A percentile compares a stretch with the other conserved stretches of the same genome.
Conservation (phyloP, 2,888 invertebrate genomes). For the Papilio demoleus region DNA sequence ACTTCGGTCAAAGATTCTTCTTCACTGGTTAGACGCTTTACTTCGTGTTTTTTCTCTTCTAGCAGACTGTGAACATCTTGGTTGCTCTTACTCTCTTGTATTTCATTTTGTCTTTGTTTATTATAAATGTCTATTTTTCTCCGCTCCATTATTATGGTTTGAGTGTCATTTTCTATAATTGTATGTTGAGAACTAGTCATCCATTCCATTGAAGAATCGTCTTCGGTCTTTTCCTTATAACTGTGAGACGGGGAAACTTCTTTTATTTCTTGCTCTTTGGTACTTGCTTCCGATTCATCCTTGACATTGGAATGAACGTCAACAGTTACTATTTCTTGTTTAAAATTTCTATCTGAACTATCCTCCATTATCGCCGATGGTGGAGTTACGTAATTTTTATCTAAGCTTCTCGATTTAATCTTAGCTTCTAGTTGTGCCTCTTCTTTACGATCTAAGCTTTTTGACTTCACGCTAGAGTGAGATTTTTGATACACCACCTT, state of each 20-base stretch:
- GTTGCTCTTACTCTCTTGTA: slow-evolving; percentile 69
- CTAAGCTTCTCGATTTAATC: slow-evolving; percentile 87
- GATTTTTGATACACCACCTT: slow-evolving; percentile 85
- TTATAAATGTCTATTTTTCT: slow-evolving; percentile 85
- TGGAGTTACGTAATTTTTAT: slow-evolving; percentile 84
- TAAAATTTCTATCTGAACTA: slow-evolving; percentile 71
- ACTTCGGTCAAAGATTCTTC: slow-evolving; percentile 88
- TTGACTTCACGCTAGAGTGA: slow-evolving; percentile 82
- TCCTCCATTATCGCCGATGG: slow-evolving; percentile 61
- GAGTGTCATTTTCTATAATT: slow-evolving; percentile 82
- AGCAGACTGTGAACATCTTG: slow-evolving; percentile 67
- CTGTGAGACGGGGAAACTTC: slow-evolving; percentile 70
- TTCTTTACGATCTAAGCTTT: slow-evolving; percentile 86
- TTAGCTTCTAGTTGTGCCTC: slow-evolving; percentile 84
- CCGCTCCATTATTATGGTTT: slow-evolving; percentile 84
- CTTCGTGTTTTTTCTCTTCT: slow-evolving; percentile 73
- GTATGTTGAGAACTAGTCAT: slow-evolving; percentile 75
- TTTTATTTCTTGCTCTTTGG: slow-evolving; percentile 55
- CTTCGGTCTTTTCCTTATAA: slow-evolving; percentile 74
- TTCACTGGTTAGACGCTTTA: slow-evolving; percentile 83
- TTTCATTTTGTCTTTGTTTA: slow-evolving; percentile 79
- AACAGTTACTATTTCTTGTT: slow-evolving; percentile 78
- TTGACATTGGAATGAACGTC: slow-evolving; percentile 73
- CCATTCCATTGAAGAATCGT: slow-evolving; percentile 79
- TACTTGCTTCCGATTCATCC: slow-evolving; percentile 55